Conservation (phyloP, 2,113 vertebrate species). For the Megalops atlanticus region DNA sequence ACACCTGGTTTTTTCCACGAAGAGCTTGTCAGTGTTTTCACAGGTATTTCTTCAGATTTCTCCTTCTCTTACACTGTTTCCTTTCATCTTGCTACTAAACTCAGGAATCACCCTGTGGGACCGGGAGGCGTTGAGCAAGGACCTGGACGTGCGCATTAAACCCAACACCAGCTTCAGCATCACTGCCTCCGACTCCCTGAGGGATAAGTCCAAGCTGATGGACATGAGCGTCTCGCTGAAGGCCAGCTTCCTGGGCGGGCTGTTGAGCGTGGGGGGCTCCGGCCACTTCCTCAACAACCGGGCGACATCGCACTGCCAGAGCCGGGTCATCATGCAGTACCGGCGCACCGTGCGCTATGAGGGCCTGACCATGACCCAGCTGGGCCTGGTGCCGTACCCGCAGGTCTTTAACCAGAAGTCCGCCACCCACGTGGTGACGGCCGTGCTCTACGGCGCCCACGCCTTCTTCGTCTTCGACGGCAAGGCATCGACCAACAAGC, state of each 20-base stretch:
- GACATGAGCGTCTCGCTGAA: conserved; percentile 31
- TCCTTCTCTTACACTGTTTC: too few species aligned
- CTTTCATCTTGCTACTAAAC: not conserved
- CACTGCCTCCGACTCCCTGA: conserved; percentile 26
- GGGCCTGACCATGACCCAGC: not conserved
- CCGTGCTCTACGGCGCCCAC: conserved; percentile 45
- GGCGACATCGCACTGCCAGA: conserved; percentile 19
- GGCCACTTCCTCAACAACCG: conserved; percentile 37
- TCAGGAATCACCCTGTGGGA: not conserved
- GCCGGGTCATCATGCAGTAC: conserved; percentile 39
- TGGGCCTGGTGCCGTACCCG: rapidly evolving
- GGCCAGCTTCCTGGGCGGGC: conserved; percentile 29
- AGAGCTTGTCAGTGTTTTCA: too few species aligned
- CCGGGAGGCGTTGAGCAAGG: not conserved
- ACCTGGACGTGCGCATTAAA: not conserved
- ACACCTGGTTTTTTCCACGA: too few species aligned
- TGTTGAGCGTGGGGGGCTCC: conserved; percentile 40
- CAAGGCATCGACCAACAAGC: conserved; percentile 5
- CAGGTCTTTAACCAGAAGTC: rapidly evolving
- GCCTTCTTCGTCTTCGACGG: conserved; percentile 51
- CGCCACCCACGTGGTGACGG: conserved; percentile 48
- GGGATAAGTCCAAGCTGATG: conserved; percentile 12
- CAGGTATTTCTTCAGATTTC: not conserved
- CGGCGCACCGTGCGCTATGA: conserved; percentile 30
- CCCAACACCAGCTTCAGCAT: conserved; percentile 17